Evolutionary conservation across 1,140 invertebrate species (phyloP).

Genomic region (Scylla paramamosain): DNA sequence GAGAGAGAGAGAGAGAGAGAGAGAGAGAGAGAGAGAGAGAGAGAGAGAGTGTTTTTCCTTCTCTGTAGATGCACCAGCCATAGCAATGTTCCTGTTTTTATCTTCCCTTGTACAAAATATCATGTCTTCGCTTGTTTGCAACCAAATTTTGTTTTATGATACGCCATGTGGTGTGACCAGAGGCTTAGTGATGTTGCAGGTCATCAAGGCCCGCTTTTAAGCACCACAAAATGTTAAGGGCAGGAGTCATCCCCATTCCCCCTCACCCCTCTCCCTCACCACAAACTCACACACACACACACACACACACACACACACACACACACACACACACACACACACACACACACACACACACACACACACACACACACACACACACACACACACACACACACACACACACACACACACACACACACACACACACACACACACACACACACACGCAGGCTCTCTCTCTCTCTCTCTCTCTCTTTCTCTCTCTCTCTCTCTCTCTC

Average conservation of each 20-base stretch:
- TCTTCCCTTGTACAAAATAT: too few relatives aligned
- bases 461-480: too few relatives aligned
- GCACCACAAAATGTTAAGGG: too few relatives aligned
- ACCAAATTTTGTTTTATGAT: too few relatives aligned
- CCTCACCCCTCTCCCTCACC: background rate
- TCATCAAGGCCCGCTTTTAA: too few relatives aligned
- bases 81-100: background rate
- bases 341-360: slow-evolving; percentile 29
- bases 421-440: slow-evolving; percentile 12
- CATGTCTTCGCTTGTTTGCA: too few relatives aligned
- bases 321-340: slow-evolving; percentile 35
- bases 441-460: too few relatives aligned
- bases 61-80: background rate
- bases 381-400: slow-evolving; percentile 12
- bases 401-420: slow-evolving; percentile 12
- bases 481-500: too few relatives aligned
- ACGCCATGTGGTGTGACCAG: too few relatives aligned
- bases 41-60: background rate
- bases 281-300: slow-evolving; percentile 26
- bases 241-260: too few relatives aligned
- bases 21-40: too few relatives aligned
- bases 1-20: background rate
- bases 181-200: too few relatives aligned
- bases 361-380: slow-evolving; percentile 8
- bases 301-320: slow-evolving; percentile 43